Conservation (phyloP, 1,140 invertebrate genomes). For the Aphis craccivora region DNA sequence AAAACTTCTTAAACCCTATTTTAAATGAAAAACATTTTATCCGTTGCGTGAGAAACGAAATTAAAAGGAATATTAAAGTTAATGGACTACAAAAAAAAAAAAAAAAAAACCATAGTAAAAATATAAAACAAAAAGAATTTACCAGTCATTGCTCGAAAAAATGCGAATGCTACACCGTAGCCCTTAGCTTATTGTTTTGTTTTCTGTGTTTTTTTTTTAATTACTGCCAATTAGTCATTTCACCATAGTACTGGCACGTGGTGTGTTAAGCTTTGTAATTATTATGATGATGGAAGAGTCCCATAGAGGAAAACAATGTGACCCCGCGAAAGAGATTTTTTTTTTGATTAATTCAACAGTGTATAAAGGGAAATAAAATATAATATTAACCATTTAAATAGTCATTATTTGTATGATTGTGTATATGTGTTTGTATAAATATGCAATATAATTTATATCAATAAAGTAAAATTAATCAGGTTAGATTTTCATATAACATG, state of each 20-base stretch:
- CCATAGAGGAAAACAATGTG: background rate
- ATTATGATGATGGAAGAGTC: background rate
- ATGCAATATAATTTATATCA: no score
- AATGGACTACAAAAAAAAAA: background rate
- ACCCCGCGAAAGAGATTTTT: background rate
- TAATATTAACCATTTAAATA: background rate
- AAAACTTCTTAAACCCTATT: background rate
- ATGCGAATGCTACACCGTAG: conserved; percentile 18
- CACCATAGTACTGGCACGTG: conserved; percentile 3
- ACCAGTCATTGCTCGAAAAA: conserved; percentile 16
- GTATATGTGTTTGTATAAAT: no score
- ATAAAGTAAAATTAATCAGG: no score
- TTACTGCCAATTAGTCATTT: conserved; percentile 51
- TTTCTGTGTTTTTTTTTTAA: conserved; percentile 10
- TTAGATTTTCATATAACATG: no score
- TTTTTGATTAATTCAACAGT: conserved; percentile 1
- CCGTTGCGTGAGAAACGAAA: background rate
- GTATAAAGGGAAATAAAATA: background rate
- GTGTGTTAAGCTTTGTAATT: conserved; percentile 37
- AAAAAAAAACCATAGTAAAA: conserved; percentile 23
- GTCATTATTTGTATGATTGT: background rate
- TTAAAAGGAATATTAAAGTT: conserved; percentile 21
- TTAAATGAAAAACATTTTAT: background rate
- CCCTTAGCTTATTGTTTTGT: conserved; percentile 24
- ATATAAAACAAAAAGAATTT: conserved; percentile 12